Conservation (phyloP, 2,888 invertebrate species). For the Thera britannica region DNA sequence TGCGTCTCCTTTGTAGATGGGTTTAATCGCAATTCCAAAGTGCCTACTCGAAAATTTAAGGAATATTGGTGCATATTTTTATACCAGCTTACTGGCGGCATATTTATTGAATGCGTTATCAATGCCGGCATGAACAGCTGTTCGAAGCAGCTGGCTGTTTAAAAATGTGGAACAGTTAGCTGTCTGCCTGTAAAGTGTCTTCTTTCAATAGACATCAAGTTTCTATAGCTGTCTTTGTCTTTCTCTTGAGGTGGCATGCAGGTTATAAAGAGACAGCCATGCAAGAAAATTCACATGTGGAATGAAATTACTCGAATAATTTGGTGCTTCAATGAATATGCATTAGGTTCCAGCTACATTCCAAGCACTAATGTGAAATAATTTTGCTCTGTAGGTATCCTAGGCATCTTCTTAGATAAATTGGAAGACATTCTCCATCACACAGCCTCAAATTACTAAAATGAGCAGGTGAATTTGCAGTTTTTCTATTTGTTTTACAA, state of each 20-base stretch:
- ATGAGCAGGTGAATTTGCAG: no score
- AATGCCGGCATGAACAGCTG: slow-evolving; percentile 78
- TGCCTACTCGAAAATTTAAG: not conserved
- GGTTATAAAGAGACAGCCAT: slow-evolving; percentile 52
- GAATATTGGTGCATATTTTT: not conserved
- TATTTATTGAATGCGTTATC: slow-evolving; percentile 8
- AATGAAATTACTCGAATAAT: slow-evolving; percentile 9
- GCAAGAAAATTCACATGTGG: not conserved
- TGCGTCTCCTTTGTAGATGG: not conserved
- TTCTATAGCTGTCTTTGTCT: slow-evolving; percentile 61
- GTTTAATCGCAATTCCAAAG: not conserved
- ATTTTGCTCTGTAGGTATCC: no score
- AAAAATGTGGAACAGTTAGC: slow-evolving; percentile 79
- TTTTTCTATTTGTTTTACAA: no score
- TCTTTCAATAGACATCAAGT: slow-evolving; percentile 62
- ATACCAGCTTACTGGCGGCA: slow-evolving; percentile 2
- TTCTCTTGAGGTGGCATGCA: slow-evolving; percentile 49
- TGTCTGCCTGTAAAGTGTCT: slow-evolving; percentile 46
- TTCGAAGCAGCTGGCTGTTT: slow-evolving; percentile 79
- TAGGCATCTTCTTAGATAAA: no score
- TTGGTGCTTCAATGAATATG: no score
- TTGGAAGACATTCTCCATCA: no score
- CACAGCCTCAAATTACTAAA: no score
- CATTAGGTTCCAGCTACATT: no score
- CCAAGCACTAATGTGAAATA: no score